A percentile compares a stretch with the other conserved stretches of the same genome.
phyloP scores from a whole-genome alignment of 35 echinoderm and acorn worm species.

The Acanthaster planci region DNA sequence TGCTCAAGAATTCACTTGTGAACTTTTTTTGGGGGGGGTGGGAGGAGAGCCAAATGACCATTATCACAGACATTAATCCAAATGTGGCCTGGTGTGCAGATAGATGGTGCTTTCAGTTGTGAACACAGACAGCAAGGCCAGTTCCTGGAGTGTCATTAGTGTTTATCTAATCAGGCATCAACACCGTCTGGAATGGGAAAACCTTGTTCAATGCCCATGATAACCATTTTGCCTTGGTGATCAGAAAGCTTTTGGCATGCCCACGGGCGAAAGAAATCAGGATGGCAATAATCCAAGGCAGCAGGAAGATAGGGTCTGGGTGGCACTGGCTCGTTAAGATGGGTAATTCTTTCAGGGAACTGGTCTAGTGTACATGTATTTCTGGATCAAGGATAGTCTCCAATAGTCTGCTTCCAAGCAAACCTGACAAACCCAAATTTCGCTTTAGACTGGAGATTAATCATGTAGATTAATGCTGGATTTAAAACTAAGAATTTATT shows the following conservation, averaged over 20 bases:
- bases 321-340: neutral
- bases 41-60: neutral
- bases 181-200: constrained; percentile 8
- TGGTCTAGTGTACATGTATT: neutral
- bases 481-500: too few species aligned
- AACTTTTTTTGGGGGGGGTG: neutral
- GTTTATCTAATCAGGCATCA: neutral
- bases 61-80: too few species aligned
- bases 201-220: neutral
- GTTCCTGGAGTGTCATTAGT: neutral
- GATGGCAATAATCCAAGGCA: neutral
- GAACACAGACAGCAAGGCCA: neutral
- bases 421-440: too few species aligned
- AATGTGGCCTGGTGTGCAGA: too few species aligned
- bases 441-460: too few species aligned
- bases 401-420: neutral
- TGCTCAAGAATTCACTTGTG: too few species aligned
- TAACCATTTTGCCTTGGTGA: neutral
- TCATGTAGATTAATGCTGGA: too few species aligned
- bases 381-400: neutral
- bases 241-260: neutral
- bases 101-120: too few species aligned
- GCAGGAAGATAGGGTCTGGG: neutral
- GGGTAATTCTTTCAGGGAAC: neutral
- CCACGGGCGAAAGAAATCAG: neutral